Conservation (phyloP, 2,797 vertebrate species). For the Kryptolebias ocellatus region DNA sequence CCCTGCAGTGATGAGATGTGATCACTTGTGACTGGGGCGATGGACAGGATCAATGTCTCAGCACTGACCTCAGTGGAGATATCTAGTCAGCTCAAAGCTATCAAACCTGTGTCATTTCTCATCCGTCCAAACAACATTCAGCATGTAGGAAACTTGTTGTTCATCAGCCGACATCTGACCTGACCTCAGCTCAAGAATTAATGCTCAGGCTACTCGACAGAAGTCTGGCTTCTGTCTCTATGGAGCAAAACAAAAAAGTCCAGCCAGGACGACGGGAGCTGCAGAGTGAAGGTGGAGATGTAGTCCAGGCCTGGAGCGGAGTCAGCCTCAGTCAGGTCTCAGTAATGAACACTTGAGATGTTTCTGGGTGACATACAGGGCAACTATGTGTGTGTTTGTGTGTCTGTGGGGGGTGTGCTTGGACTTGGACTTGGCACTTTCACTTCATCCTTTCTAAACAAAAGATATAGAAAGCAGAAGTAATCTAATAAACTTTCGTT, state of each 20-base stretch:
- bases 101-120: conserved; percentile 16
- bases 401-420: neutral
- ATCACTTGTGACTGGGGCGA: conserved; percentile 29
- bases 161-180: conserved; percentile 53
- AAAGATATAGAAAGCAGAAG: conserved; percentile 2
- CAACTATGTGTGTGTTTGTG: conserved; percentile 1
- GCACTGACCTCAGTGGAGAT: conserved; percentile 17
- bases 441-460: neutral
- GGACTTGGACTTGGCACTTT: conserved; percentile 31
- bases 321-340: conserved; percentile 43
- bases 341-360: conserved; percentile 63
- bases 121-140: conserved; percentile 30
- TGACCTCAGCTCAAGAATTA: conserved; percentile 54
- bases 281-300: conserved; percentile 42
- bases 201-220: conserved; percentile 49
- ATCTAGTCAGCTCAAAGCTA: conserved; percentile 28
- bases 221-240: conserved; percentile 75
- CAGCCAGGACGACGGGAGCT: conserved; percentile 29
- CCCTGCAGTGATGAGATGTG: conserved; percentile 4
- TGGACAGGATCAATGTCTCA: conserved; percentile 23
- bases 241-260: conserved; percentile 26
- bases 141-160: conserved; percentile 30
- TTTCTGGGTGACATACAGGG: conserved; percentile 50
- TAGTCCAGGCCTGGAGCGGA: conserved; percentile 64
- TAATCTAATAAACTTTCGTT: conserved; percentile 22